phyloP scores from a whole-genome alignment of 2,113 vertebrate genomes.

The Muntiacus reevesi region DNA sequence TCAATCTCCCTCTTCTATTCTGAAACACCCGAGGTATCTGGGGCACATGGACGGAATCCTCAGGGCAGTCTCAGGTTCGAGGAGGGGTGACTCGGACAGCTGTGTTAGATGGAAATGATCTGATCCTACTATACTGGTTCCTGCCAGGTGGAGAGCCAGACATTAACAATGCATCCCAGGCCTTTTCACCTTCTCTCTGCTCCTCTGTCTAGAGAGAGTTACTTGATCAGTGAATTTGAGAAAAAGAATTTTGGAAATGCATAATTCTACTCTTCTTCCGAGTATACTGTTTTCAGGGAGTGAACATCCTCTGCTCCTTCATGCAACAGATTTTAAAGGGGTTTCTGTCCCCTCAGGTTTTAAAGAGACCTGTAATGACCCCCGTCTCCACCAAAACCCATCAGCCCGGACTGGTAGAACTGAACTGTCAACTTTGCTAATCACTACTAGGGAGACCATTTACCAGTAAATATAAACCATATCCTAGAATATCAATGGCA shows the following conservation, averaged over 20 bases:
- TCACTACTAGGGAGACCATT: background rate
- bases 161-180: background rate
- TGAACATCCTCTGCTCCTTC: background rate
- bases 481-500: background rate
- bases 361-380: background rate
- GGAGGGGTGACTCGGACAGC: background rate
- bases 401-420: background rate
- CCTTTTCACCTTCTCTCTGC: background rate
- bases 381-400: background rate
- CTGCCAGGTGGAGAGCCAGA: background rate
- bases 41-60: background rate
- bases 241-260: background rate
- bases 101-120: background rate
- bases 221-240: background rate
- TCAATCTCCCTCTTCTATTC: background rate
- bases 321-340: background rate
- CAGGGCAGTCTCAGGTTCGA: background rate
- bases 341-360: background rate
- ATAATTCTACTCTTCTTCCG: background rate
- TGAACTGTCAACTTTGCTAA: background rate
- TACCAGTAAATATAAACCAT: background rate
- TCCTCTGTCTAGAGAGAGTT: background rate
- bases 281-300: background rate
- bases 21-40: background rate
- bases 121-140: background rate